Evolutionary conservation across 1,140 invertebrate species (phyloP), one percentile per base, ranked within the genome.

Genomic region (Zaprionus nigranus): DNA sequence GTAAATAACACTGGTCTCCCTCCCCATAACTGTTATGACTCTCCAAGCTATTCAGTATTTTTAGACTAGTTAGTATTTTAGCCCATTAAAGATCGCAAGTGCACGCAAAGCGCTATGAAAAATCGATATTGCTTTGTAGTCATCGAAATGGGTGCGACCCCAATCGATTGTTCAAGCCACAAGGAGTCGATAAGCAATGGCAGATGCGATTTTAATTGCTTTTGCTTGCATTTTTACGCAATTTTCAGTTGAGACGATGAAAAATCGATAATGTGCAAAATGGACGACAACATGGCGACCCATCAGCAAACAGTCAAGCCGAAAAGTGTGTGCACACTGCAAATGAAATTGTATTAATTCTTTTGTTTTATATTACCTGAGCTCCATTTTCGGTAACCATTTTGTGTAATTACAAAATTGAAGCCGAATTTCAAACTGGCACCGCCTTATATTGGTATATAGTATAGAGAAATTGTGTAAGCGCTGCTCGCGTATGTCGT

Each of bases 301-400:
- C 40, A 17, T 34, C 30, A 34, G 2, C 30, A 34, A 34, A 74
- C 67, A 38, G 43, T 81, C 57, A n/a, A 26, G 20, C 11, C 53
- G 46, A 82, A 82, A 81, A 82, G 51, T 61, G 40, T 46, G 46
- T 12, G 4, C 28, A 26, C 36, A 26, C 49, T 54, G 56, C 64
- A 70, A 86, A 24, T 13, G 3, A 71, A 66, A 54, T 49, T 20
- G 22, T 61, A 69, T 77, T 57, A 58, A 66, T 24, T 26, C 30
- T 56, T 28, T 60, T 58, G 22, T 34, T 20, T 58, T 36, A 56
- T n/a, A 63, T 58, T 92, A 92, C 92, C 92, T 92, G 92, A 65
- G 90, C 91, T 88, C 91, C 92, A 80, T 92, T 92, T 86, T 92
- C 92, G 58, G 92, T 92, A 63, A 92, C 92, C 92, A 92, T 92